Evolutionary conservation across 2,888 invertebrate species (phyloP), one percentile per base, ranked within the genome.

Genomic region (Megaustenia siamemsis): DNA sequence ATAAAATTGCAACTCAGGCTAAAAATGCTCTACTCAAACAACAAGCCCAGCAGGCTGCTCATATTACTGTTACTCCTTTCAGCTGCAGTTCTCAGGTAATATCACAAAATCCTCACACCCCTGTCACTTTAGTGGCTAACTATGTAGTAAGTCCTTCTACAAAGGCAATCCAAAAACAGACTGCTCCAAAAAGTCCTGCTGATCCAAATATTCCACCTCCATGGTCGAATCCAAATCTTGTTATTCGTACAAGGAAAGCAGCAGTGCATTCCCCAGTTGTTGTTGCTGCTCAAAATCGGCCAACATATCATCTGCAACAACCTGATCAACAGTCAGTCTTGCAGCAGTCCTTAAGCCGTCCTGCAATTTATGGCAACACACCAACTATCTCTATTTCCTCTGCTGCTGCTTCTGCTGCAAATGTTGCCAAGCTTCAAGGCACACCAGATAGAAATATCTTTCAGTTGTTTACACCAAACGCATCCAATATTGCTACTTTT

Each of bases 171-270:
- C 38, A 78, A 21, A 86, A 86, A 60, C 83, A 83, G 28, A 77
- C 66, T 18, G 68, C 86, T 32, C 83, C 86, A 12, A 83, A 81
- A 69, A 82, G 80, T 63, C 87, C 86, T 43, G 63, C 73, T 38
- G 87, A 87, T 75, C 83, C 82, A 49, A 87, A 84, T 71, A 82
- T 87, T 8, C 89, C 92, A 2, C 91, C 91, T 79, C 93, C 94
- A 0, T 94, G 93, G 92, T 94, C 93, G 28, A 94, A 94, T 87
- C 93, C 93, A 32, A 93, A 94, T 86, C 90, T 94, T 79, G 93
- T 94, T 12, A 94, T 94, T 63, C 89, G 94, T 49, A 94, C 94
- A 0, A 87, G 94, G 24, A 87, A 92, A 86, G 91, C 93, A 43
- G 89, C 84, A 10, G 80, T 86, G 6, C 80, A 85, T 49, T 68